Base-by-base conservation (phyloP, 2,797 vertebrate genomes). In the Xiphophorus birchmanni region DNA sequence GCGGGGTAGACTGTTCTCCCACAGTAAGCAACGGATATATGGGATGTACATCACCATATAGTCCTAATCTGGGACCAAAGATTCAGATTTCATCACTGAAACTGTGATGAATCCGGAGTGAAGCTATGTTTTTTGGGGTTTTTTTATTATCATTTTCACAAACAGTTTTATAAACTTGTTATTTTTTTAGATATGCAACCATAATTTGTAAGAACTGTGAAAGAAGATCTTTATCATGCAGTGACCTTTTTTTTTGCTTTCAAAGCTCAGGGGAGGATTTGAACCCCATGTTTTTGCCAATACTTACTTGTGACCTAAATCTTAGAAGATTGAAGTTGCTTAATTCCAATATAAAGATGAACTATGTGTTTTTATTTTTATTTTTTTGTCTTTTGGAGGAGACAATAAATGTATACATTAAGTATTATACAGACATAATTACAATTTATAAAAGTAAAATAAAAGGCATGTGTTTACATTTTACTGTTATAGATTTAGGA, bases 241-340 rank as follows among this genome's bases (percentile, higher is more conserved):
- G 2, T 8, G n/a, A 47, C 35, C 29, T 5, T 58, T 29, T 58
- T 73, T 58, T 45, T 58, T 35, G 54, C 21, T 69, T 65, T 56
- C 47, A 75, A 76, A 80, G 58, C 73, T 56, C 26, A 60, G 32
- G n/a, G 60, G 26, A 83, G 73, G 79, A 75, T 45, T 84, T 71
- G 65, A 72, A 65, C 23, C 65, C 84, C 75, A 63, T 86, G 52
- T 80, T 86, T 84, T 85, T 85, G 88, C 82, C 82, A 32, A n/a
- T 35, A 21, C 48, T 82, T 72, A 35, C 78, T 63, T 80, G 40
- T 90, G 87, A 91, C 88, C 90, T 83, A 90, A 75, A 93, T 93
- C 63, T 86, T 29, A 44, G 10, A 84, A 79, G 81, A 86, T 56
- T 80, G 52, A 84, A 75, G 67, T 48, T 77, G 86, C 87, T 89